These are phyloP conservation scores for Lagodon rhomboides DNA, from an alignment of 2,797 vertebrate species.

Conservation along the genomic window DNA sequence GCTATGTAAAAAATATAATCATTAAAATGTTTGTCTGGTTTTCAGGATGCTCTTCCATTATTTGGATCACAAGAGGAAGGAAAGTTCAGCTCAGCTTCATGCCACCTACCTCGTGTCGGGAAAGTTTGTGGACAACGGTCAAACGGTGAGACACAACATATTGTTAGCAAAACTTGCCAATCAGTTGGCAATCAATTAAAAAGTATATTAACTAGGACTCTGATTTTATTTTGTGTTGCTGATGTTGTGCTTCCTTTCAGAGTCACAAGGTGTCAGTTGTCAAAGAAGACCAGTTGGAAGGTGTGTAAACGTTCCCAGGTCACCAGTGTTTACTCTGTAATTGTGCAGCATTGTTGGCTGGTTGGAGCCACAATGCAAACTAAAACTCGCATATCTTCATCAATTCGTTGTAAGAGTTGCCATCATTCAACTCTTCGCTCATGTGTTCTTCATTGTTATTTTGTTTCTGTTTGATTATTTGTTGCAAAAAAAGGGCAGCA, in stretches of 20 bases:
- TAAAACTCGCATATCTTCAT: too few relatives aligned
- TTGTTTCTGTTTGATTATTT: too few relatives aligned
- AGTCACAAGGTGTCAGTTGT: slow-evolving; percentile 96
- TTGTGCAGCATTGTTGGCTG: not conserved
- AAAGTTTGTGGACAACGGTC: slow-evolving; percentile 88
- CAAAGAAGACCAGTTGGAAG: slow-evolving; percentile 94
- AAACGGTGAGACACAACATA: slow-evolving; percentile 77
- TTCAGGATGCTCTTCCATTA: slow-evolving; percentile 96
- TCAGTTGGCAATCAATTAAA: too few relatives aligned
- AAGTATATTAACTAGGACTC: too few relatives aligned
- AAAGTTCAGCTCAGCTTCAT: slow-evolving; percentile 90
- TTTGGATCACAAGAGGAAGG: slow-evolving; percentile 93
- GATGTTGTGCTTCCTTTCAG: slow-evolving; percentile 77
- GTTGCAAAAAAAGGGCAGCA: not conserved
- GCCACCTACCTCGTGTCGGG: slow-evolving; percentile 96
- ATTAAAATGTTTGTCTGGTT: not conserved
- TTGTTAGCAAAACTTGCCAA: not conserved
- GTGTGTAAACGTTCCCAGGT: slow-evolving; percentile 74
- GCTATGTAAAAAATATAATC: too few relatives aligned
- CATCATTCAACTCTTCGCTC: too few relatives aligned
- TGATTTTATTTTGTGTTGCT: not conserved
- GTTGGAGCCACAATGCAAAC: too few relatives aligned
- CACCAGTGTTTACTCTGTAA: not conserved
- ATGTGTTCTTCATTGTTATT: too few relatives aligned
- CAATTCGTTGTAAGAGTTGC: not conserved